A percentile compares a stretch with the other conserved stretches of the same genome.
Conservation (phyloP, 2,888 invertebrate genomes). For the Cartodere bifasciata region DNA sequence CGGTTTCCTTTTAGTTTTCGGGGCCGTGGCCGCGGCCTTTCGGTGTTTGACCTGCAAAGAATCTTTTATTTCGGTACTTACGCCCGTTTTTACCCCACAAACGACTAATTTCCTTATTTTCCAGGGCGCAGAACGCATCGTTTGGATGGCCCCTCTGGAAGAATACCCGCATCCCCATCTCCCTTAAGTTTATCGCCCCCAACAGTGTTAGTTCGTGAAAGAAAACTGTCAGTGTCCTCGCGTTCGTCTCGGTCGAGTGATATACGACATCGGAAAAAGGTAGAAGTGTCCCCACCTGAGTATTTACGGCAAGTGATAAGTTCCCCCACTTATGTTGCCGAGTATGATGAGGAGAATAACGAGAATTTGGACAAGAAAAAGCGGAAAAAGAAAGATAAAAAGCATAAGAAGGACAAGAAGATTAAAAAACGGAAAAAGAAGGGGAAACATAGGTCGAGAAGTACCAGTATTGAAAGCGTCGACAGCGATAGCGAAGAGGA, state of each 20-base stretch:
- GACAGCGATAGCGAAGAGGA: constrained; percentile 36
- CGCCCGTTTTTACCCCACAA: not conserved
- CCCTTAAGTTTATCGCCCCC: constrained; percentile 28
- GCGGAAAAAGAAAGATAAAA: constrained; percentile 58
- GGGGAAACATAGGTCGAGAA: constrained; percentile 51
- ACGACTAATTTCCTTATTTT: constrained; percentile 8
- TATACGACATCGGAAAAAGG: constrained; percentile 29
- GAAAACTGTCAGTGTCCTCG: constrained; percentile 33
- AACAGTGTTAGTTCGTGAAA: no score
- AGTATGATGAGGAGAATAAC: constrained; percentile 42
- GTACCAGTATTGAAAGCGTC: constrained; percentile 54
- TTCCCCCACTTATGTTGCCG: constrained; percentile 31
- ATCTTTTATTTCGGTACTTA: no score
- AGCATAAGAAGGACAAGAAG: constrained; percentile 53
- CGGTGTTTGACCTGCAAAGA: no score
- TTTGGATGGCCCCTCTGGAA: constrained; percentile 34
- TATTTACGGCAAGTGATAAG: constrained; percentile 20
- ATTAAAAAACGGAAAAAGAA: constrained; percentile 62
- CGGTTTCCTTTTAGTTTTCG: no score
- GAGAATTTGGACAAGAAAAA: constrained; percentile 38
- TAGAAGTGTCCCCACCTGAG: constrained; percentile 26
- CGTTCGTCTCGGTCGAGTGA: constrained; percentile 33
- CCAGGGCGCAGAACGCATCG: constrained; percentile 24
- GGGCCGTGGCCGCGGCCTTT: no score
- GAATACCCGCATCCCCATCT: constrained; percentile 37